phyloP scores from a whole-genome alignment of 2,797 vertebrate genomes.

The Oreochromis grahami region DNA sequence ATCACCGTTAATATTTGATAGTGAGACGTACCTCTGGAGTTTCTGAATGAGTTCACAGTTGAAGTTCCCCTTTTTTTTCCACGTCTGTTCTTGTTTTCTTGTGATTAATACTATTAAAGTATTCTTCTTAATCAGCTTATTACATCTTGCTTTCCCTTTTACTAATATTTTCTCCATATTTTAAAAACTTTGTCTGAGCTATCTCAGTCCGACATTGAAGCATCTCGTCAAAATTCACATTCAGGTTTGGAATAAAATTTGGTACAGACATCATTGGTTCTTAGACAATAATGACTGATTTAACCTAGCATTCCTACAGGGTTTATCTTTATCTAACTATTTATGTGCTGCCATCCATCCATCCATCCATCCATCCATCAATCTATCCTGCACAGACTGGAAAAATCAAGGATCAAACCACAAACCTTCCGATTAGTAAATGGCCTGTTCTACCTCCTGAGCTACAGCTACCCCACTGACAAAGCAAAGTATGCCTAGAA shows the following conservation, averaged over 20 bases:
- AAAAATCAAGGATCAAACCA: not conserved
- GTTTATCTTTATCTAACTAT: not conserved
- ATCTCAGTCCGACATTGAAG: not conserved
- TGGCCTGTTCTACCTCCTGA: not conserved
- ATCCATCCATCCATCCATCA: too few relatives aligned
- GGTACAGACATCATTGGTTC: not conserved
- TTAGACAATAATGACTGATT: not conserved
- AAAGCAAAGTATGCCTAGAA: not conserved
- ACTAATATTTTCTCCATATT: not conserved
- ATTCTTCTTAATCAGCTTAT: not conserved
- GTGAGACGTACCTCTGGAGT: not conserved
- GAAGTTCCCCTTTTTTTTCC: not conserved
- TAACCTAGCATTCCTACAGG: not conserved
- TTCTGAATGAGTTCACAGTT: not conserved
- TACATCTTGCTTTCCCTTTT: not conserved
- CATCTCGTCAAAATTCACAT: not conserved
- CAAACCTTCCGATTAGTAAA: not conserved
- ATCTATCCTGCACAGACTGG: not conserved
- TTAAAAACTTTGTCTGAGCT: not conserved
- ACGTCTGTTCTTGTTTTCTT: not conserved
- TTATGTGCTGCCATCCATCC: not conserved
- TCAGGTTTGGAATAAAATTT: not conserved
- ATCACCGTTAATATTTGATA: conserved; percentile 44
- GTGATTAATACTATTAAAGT: not conserved
- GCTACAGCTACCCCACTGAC: not conserved